Percentiles rank a stretch among this genome's conserved stretches.
These are phyloP conservation scores for Drosophila cardini DNA, from an alignment of 1,140 invertebrate species.

Conservation along the genomic window DNA sequence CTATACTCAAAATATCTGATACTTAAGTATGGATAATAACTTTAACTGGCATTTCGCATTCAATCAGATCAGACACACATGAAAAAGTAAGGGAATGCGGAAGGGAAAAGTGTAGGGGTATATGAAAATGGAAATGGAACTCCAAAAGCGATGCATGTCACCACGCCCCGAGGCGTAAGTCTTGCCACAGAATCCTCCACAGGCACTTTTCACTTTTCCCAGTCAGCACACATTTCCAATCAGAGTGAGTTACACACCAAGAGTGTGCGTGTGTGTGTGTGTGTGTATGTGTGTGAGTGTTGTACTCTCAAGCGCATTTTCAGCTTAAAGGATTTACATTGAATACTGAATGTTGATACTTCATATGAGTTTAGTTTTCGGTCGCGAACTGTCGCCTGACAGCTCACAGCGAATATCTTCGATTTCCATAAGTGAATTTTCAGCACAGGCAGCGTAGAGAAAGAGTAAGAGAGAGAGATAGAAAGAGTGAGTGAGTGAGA, in stretches of 20 bases:
- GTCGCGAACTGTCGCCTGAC: conserved; percentile 37
- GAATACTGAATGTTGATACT: conserved; percentile 79
- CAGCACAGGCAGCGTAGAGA: not conserved
- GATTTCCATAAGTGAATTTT: conserved; percentile 81
- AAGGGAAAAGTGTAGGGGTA: not conserved
- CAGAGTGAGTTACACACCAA: conserved; percentile 22
- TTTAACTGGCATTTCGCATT: conserved; percentile 29
- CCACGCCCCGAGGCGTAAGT: conserved; percentile 11
- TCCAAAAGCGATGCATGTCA: conserved; percentile 28
- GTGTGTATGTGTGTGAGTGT: conserved; percentile 12
- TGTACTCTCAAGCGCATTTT: conserved; percentile 65
- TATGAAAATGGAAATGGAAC: not conserved
- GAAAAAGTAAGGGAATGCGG: not conserved
- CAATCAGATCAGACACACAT: conserved; percentile 25
- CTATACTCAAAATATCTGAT: not conserved
- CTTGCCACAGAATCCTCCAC: conserved; percentile 20
- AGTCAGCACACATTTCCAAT: conserved; percentile 35
- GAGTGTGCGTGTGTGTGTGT: not conserved
- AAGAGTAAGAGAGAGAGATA: not conserved
- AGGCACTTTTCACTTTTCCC: conserved; percentile 46
- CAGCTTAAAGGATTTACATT: conserved; percentile 80
- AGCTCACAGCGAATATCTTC: conserved; percentile 60
- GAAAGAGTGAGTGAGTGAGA: not conserved
- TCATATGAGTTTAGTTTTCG: conserved; percentile 79
- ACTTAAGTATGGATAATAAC: conserved; percentile 28